Evolutionary conservation across 1,140 invertebrate species (phyloP).

Genomic region (Helicoverpa armigera): DNA sequence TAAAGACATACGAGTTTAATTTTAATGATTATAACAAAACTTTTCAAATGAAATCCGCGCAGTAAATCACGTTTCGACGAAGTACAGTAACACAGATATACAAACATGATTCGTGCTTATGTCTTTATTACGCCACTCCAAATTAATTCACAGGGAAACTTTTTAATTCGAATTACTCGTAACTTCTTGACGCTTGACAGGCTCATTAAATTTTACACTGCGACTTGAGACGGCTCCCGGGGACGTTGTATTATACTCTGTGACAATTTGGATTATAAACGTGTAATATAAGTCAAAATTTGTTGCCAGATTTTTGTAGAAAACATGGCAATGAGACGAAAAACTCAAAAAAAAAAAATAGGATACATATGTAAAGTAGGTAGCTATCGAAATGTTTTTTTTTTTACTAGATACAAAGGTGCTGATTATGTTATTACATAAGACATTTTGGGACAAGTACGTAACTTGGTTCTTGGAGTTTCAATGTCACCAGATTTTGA

Average conservation of each 20-base stretch:
- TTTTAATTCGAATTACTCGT: slow-evolving; percentile 44
- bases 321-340: no score
- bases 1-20: no score
- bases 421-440: no score
- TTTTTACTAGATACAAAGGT: no score
- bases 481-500: no score
- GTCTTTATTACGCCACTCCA: slow-evolving; percentile 17
- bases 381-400: no score
- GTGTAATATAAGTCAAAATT: background rate
- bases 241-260: slow-evolving; percentile 32
- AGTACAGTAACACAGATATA: background rate
- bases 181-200: slow-evolving; percentile 42
- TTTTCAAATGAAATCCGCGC: no score
- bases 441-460: no score
- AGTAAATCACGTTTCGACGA: background rate
- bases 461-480: no score
- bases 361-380: no score
- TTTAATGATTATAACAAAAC: no score
- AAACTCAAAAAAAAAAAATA: no score
- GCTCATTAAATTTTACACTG: slow-evolving; percentile 42
- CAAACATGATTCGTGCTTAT: background rate
- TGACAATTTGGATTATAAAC: slow-evolving; percentile 22
- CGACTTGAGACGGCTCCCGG: slow-evolving; percentile 6
- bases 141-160: slow-evolving; percentile 39
- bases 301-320: background rate